These are phyloP conservation scores for Sebastes variabilis DNA, from an alignment of 2,797 vertebrate species.

Conservation along the genomic window DNA sequence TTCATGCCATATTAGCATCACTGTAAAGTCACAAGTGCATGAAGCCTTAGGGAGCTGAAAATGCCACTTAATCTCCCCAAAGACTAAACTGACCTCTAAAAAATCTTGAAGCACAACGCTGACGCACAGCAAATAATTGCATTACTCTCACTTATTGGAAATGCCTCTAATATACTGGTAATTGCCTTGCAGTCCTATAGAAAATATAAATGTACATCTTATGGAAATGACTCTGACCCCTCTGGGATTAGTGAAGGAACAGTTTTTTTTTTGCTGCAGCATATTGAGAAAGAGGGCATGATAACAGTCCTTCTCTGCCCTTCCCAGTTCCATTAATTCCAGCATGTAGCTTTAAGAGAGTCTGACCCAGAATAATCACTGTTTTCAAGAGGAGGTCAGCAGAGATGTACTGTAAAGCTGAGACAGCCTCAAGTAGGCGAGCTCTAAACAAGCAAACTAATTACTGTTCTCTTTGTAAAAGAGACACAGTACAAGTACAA, in stretches of 20 bases:
- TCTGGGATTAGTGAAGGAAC: constrained; percentile 20
- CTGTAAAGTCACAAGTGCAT: constrained; percentile 37
- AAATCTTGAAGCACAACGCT: constrained; percentile 6
- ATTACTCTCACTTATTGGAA: constrained; percentile 11
- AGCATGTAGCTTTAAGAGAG: constrained; percentile 73
- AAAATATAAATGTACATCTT: constrained; percentile 17
- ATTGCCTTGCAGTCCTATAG: constrained; percentile 17
- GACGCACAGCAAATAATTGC: constrained; percentile 14
- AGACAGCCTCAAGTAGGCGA: constrained; percentile 43
- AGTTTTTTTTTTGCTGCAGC: neutral
- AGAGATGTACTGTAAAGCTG: constrained; percentile 52
- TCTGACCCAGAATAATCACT: constrained; percentile 78
- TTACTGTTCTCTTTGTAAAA: constrained; percentile 20
- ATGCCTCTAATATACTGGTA: constrained; percentile 6
- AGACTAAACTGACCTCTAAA: constrained; percentile 36
- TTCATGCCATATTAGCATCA: constrained; percentile 30
- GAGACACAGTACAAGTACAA: constrained; percentile 10
- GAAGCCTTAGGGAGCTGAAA: constrained; percentile 25
- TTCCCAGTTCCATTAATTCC: constrained; percentile 63
- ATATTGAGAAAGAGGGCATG: constrained; percentile 46
- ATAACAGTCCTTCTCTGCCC: constrained; percentile 52
- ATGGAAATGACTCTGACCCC: constrained; percentile 34
- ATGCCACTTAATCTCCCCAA: constrained; percentile 29
- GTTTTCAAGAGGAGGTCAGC: constrained; percentile 69
- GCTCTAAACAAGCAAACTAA: constrained; percentile 56